phyloP scores from a whole-genome alignment of 2,113 vertebrate genomes.

The Oplegnathus fasciatus region DNA sequence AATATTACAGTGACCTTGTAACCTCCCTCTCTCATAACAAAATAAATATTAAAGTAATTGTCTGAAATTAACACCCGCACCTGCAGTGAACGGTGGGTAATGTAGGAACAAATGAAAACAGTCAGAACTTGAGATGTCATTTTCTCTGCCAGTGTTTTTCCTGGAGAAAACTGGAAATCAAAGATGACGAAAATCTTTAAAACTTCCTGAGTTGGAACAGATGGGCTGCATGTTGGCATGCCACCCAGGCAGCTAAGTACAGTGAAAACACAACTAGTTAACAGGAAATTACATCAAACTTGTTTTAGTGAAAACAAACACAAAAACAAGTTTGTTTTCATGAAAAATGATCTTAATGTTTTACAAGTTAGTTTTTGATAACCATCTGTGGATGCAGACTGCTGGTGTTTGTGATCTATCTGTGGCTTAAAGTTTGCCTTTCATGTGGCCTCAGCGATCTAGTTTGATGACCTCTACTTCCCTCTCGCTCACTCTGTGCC shows the following conservation, averaged over 20 bases:
- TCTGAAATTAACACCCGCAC: not conserved
- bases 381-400: too few relatives aligned
- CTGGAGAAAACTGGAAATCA: too few relatives aligned
- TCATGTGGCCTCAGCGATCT: constrained; percentile 4
- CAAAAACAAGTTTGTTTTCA: too few relatives aligned
- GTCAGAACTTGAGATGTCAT: not conserved
- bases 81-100: not conserved
- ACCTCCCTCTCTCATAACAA: not conserved
- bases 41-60: not conserved
- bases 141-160: not conserved
- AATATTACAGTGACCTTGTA: not conserved
- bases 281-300: too few relatives aligned
- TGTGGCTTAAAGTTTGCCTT: not conserved
- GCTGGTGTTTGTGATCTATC: not conserved
- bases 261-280: too few relatives aligned
- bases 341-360: too few relatives aligned
- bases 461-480: constrained; percentile 39
- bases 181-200: too few relatives aligned
- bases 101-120: not conserved
- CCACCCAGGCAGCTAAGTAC: too few relatives aligned
- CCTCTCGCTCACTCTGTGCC: constrained; percentile 3
- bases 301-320: too few relatives aligned
- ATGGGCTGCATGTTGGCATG: too few relatives aligned
- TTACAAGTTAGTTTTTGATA: too few relatives aligned
- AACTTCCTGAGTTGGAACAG: too few relatives aligned